Base-by-base conservation (phyloP, 2,888 invertebrate species). In the Crocallis elinguaria region DNA sequence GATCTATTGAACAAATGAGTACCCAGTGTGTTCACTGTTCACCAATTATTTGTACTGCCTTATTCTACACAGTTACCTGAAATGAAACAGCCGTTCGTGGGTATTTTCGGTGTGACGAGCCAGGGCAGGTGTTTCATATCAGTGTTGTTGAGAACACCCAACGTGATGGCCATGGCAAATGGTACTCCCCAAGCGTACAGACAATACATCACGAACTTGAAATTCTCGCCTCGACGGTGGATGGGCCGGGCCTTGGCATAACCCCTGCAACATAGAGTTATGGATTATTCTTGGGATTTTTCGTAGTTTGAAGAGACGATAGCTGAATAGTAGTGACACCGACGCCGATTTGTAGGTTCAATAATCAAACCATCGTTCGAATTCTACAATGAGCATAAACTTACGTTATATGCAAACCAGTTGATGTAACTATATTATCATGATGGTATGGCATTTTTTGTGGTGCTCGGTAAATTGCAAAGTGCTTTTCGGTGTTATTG, bases 231-330 rank as follows among this genome's bases (percentile, higher is more conserved):
- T 0, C 84, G 77, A 0, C 88, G 75, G 57, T 89, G 86, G 8
- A 87, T 86, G 0, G 79, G 72, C 0, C 88, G 80, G 0, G 88
- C 86, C 59, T 88, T 88, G 0, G 86, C 86, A 58, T 86, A 88
- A 3, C 88, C 85, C 50, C 89, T 88, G 73, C 19, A 29, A 29
- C 9, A 25, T 25, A 25, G 8, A 25, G n/a, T 3, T 2, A 8
- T 23, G 3, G 25, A 25, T 9, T 1, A 2, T 25, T n/a, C 9
- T 9, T 1, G n/a, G 2, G 2, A 25, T 25, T n/a, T 25, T 0
- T 25, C 25, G 1, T 3, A 19, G 19, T 4, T 19, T 19, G 3
- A 19, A 19, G n/a, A n/a, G n/a, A n/a, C n/a, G n/a, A n/a, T n/a
- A n/a, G n/a, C n/a, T n/a, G n/a, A n/a, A n/a, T n/a, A n/a, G n/a